Evolutionary conservation across 2,113 vertebrate species (phyloP).

Genomic region (Oreocharis arfaki): DNA sequence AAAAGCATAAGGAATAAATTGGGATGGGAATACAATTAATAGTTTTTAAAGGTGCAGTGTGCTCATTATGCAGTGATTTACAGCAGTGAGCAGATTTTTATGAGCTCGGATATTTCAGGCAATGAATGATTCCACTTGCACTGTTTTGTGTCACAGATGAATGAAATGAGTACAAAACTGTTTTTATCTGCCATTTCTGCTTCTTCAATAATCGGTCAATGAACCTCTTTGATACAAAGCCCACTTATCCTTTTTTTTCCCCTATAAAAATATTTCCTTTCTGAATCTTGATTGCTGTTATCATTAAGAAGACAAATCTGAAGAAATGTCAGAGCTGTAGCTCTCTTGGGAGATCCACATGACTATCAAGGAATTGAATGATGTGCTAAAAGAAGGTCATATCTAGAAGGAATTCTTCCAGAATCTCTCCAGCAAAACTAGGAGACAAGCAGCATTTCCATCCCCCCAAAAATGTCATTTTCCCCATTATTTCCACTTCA

Average conservation of each 20-base stretch:
- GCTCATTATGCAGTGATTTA: background rate
- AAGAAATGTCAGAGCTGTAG: background rate
- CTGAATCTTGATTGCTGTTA: background rate
- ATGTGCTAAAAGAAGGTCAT: background rate
- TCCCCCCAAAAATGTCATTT: background rate
- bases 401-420: background rate
- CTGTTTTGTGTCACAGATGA: background rate
- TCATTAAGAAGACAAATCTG: background rate
- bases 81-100: background rate
- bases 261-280: slow-evolving; percentile 3
- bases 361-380: background rate
- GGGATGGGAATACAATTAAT: background rate
- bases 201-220: background rate
- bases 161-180: background rate
- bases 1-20: background rate
- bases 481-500: background rate
- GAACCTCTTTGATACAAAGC: background rate
- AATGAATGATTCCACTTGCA: background rate
- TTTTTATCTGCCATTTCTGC: background rate
- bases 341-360: background rate
- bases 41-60: background rate
- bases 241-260: background rate
- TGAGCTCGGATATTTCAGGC: background rate
- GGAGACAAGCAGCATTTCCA: background rate
- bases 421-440: background rate